These are phyloP conservation scores for Dryoscopus gambensis DNA, from an alignment of 2,113 vertebrate species.

Conservation along the genomic window DNA sequence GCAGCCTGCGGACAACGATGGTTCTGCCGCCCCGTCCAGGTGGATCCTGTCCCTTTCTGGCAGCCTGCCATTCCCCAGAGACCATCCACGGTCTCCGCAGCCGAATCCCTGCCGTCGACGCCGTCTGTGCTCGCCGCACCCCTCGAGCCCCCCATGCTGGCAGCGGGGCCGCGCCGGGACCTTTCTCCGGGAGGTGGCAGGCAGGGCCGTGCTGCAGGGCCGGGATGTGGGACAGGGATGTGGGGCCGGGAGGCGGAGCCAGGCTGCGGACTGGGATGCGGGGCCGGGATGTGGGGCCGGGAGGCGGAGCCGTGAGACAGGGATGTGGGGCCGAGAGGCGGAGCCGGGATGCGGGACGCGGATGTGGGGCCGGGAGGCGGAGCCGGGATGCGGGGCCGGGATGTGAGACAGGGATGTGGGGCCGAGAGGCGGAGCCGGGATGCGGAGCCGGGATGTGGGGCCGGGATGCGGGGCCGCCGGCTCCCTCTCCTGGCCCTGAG, in stretches of 20 bases:
- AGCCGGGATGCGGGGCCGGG: fast-evolving
- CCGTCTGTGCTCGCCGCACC: neutral
- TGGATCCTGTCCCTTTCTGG: neutral
- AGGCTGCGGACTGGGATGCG: fast-evolving
- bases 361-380: neutral
- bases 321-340: neutral
- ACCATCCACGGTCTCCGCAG: fast-evolving
- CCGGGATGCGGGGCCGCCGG: neutral
- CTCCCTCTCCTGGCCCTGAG: slow-evolving; percentile 39
- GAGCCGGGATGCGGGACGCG: fast-evolving
- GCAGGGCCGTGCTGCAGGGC: fast-evolving
- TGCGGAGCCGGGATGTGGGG: fast-evolving
- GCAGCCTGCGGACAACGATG: neutral
- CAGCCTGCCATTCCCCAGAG: neutral
- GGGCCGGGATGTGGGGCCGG: fast-evolving
- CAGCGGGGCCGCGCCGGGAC: fast-evolving
- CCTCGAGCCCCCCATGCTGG: fast-evolving
- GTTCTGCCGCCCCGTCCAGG: neutral
- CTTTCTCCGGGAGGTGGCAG: neutral
- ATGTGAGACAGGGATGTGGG: neutral
- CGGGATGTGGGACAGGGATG: neutral
- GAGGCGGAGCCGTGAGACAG: no score
- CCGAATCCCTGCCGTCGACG: fast-evolving
- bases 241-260: fast-evolving
- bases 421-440: fast-evolving